Evolutionary conservation across 2,113 vertebrate species (phyloP).

Genomic region (Brachirus orientalis): DNA sequence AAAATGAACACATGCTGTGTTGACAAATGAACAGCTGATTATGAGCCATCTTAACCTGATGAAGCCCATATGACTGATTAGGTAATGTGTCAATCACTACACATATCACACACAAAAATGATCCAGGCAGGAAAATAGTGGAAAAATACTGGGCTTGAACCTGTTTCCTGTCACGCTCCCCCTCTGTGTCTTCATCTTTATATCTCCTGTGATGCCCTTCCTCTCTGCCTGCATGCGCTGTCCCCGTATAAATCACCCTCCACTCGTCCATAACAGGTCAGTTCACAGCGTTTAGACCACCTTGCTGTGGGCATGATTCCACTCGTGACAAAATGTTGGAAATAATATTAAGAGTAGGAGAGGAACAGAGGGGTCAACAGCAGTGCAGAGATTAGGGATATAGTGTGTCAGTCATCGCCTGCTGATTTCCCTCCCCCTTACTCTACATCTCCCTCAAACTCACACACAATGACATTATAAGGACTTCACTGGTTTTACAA

Average conservation of each 20-base stretch:
- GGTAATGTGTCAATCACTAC: constrained; percentile 12
- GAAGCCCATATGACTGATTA: constrained; percentile 30
- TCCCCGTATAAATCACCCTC: constrained; percentile 6
- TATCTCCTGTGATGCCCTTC: constrained; percentile 39
- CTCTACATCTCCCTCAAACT: constrained; percentile 5
- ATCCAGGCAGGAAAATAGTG: not conserved
- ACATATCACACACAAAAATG: not conserved
- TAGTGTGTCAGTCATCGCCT: constrained; percentile 48
- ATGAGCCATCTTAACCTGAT: constrained; percentile 3
- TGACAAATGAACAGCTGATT: too few species aligned
- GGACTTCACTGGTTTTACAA: constrained; percentile 51
- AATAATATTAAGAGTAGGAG: not conserved
- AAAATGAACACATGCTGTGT: not conserved
- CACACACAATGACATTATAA: constrained; percentile 39
- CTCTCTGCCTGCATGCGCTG: constrained; percentile 13
- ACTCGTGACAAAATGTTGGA: constrained; percentile 3
- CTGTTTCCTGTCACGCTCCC: constrained; percentile 42
- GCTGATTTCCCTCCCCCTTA: constrained; percentile 49
- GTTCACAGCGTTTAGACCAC: constrained; percentile 11
- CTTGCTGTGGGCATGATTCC: constrained; percentile 15
- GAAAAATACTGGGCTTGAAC: constrained; percentile 47
- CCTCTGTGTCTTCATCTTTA: constrained; percentile 9
- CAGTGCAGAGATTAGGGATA: constrained; percentile 34
- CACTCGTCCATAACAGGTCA: not conserved
- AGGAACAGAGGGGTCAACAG: constrained; percentile 23